Base-by-base conservation (phyloP, 2,888 invertebrate genomes). In the Mystacides longicornis region DNA sequence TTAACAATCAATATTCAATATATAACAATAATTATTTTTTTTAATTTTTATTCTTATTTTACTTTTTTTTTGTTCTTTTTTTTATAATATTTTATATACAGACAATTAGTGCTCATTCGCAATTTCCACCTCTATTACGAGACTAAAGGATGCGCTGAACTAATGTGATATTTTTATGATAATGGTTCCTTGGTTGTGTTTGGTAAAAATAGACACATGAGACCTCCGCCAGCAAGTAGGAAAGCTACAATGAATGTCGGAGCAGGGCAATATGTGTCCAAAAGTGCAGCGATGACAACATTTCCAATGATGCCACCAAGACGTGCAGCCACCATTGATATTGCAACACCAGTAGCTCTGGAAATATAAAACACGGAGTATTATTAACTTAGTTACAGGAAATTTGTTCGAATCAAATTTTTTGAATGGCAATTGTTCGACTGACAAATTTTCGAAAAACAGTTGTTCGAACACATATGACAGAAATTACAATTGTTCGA, bases 231-330 rank as follows among this genome's bases (percentile, higher is more conserved):
- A 64, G 89, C 87, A 62, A 94, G 81, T 61, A 94, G 81, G 23
- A 79, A 82, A 62, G 93, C 92, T 49, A 94, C 92, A 63, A 93
- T 88, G 72, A 94, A 89, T 63, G 94, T 92, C 52, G 95, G 94
- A 60, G 93, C 88, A 33, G 92, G 91, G 75, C 94, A 95, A 73
- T 90, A 89, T 63, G 85, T 77, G 74, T 93, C 93, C 63, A 94
- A 77, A 53, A 95, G 76, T 60, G 87, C 83, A 23, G 94, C 94
- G 65, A 95, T 94, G 57, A 92, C 89, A 64, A 93, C 82, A 72
- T 90, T 90, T 54, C 90, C 91, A 65, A 77, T 75, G 67, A 94
- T 93, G 63, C 94, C 93, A 62, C 93, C 94, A 58, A 94, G 77
- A 55, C 94, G 82, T 22, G 91, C 92, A 20, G 93, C 87, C 37